These are phyloP conservation scores for Amaurobius ferox DNA, from an alignment of 2,888 invertebrate genomes.

Conservation along the genomic window DNA sequence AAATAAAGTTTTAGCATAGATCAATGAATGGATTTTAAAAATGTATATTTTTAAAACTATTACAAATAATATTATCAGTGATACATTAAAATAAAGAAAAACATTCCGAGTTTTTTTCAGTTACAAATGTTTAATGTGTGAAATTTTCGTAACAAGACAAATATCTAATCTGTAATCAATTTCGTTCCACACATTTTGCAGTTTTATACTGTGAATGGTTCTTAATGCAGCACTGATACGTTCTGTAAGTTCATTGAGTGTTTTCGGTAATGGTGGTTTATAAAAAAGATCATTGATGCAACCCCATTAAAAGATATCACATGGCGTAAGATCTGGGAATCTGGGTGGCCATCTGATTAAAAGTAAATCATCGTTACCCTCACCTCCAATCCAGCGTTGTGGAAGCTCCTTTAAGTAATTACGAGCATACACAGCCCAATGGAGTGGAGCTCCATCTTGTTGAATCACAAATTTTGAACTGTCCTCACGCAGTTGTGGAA, in stretches of 20 bases:
- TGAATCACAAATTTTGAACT: too few species aligned
- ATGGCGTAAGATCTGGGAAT: constrained; percentile 4
- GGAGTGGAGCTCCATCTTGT: too few species aligned
- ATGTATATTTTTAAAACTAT: neutral
- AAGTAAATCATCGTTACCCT: neutral
- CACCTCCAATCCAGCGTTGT: too few species aligned
- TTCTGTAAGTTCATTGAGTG: too few species aligned
- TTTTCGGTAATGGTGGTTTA: too few species aligned
- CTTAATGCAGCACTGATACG: too few species aligned
- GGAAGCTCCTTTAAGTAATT: too few species aligned
- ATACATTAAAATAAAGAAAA: neutral
- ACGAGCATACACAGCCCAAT: too few species aligned
- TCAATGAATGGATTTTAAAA: constrained; percentile 8
- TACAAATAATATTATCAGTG: neutral
- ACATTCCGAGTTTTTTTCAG: too few species aligned
- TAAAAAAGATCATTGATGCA: neutral
- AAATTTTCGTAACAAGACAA: neutral
- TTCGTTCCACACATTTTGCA: constrained; percentile 3
- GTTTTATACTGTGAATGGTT: too few species aligned
- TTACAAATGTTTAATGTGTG: neutral
- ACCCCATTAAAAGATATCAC: neutral
- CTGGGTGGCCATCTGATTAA: neutral
- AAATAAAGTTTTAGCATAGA: too few species aligned
- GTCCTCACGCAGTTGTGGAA: too few species aligned
- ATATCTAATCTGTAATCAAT: neutral